Evolutionary conservation across 2,797 vertebrate genomes (phyloP).

Genomic region (Numenius phaeopus): DNA sequence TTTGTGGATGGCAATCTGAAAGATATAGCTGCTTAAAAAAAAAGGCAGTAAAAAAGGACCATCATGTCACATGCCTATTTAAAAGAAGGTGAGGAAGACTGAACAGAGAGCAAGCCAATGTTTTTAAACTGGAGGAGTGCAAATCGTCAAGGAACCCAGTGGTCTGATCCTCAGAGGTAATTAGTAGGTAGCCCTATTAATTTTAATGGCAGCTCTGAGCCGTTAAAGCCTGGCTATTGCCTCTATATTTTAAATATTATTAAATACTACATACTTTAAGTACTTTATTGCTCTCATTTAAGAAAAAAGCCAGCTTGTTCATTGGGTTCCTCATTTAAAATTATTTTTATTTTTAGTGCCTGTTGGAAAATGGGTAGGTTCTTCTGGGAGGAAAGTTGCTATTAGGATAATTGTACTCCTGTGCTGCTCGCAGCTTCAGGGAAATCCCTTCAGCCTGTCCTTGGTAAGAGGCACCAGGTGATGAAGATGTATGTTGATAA

Average conservation of each 20-base stretch:
- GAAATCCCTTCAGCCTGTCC: not conserved
- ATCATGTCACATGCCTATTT: not conserved
- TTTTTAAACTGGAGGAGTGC: not conserved
- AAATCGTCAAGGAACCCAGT: conserved; percentile 44
- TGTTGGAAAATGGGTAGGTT: not conserved
- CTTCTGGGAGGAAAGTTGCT: not conserved
- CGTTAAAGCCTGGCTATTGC: conserved; percentile 46
- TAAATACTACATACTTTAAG: conserved; percentile 42
- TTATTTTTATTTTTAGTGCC: conserved; percentile 10
- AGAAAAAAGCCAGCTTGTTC: conserved; percentile 22
- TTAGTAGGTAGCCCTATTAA: conserved; percentile 66
- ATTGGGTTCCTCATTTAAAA: not conserved
- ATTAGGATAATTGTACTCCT: conserved; percentile 22
- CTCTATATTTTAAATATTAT: conserved; percentile 57
- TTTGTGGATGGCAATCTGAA: not conserved
- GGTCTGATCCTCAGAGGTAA: conserved; percentile 58
- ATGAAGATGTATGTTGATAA: conserved; percentile 12
- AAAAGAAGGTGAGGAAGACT: not conserved
- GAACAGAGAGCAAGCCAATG: not conserved
- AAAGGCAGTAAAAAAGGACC: not conserved
- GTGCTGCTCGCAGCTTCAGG: not conserved
- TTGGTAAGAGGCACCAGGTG: conserved; percentile 14
- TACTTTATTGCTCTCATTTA: conserved; percentile 40
- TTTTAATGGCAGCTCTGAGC: conserved; percentile 64
- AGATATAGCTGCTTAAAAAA: not conserved